Base-by-base conservation (phyloP, 2,797 vertebrate genomes). In the Ceyx erithaca region DNA sequence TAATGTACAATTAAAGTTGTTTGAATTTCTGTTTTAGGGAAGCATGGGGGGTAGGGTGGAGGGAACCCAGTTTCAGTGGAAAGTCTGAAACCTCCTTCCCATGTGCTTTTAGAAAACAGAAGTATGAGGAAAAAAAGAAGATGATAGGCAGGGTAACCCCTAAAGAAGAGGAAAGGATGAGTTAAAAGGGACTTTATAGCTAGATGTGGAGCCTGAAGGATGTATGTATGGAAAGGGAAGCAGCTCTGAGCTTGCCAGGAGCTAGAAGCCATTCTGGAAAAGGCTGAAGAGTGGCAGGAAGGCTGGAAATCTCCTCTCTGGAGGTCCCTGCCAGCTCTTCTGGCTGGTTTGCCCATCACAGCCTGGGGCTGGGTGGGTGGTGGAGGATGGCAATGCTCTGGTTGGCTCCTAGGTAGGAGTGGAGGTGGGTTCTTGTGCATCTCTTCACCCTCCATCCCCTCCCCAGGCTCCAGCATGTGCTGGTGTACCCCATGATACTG, bases 1-100 rank as follows among this genome's bases (percentile, higher is more conserved):
- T 91, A 97, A 96, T 59, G 67, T 58, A 85, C 66, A 96, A 95
- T 92, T 95, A 94, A 87, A 94, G 54, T 59, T 87, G 76, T 82
- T 80, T 62, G 87, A 94, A 80, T 90, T 45, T 71, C 33, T 19
- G 68, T 85, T 87, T 87, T 31, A 23, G 89, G 75, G 71, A 70
- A 90, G 78, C 54, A 82, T 0, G 1, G 57, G 45, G 0, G 49
- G 54, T 30, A 33, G 49, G 26, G 48, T 7, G 23, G 23, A 49
- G 55, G 12, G 79, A 61, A 88, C 31, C 16, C 33, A 14, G 8
- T 35, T 77, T 87, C 48, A 28, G 45, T 84, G 93, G 92, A 70
- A 93, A 90, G 49, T 66, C 59, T 93, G 87, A 75, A 89, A 48
- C 41, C 62, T 73, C 48, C 76, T 63, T 89, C 45, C 16, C 4